These are phyloP conservation scores for Agriopis leucophaearia DNA, from an alignment of 2,888 invertebrate species.

Conservation along the genomic window DNA sequence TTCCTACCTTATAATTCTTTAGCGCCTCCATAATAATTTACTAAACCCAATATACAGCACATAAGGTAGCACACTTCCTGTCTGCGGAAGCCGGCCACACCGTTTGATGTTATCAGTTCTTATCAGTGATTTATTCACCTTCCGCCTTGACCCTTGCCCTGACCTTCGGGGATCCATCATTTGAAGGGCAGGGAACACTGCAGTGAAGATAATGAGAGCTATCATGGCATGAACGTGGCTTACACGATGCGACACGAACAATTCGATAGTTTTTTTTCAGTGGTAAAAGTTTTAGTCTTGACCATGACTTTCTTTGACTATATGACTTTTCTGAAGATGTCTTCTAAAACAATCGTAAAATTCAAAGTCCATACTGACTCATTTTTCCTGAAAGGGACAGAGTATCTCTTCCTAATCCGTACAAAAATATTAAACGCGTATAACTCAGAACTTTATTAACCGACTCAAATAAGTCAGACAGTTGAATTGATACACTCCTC, in stretches of 20 bases:
- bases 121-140: slow-evolving; percentile 37
- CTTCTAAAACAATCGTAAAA: no score
- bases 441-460: no score
- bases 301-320: no score
- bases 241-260: slow-evolving; percentile 7
- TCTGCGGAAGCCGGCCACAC: slow-evolving; percentile 27
- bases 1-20: background rate
- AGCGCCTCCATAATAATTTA: slow-evolving; percentile 19
- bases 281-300: background rate
- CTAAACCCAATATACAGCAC: slow-evolving; percentile 9
- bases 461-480: no score
- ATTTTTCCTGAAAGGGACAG: no score
- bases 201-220: slow-evolving; percentile 27
- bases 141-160: slow-evolving; percentile 28
- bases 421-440: no score
- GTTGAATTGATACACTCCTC: no score
- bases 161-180: slow-evolving; percentile 32
- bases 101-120: slow-evolving; percentile 27
- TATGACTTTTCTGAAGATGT: no score
- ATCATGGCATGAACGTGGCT: slow-evolving; percentile 7
- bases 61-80: slow-evolving; percentile 15
- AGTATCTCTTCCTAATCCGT: no score
- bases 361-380: no score
- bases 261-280: background rate
- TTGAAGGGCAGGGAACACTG: slow-evolving; percentile 33